Evolutionary conservation across 1,140 invertebrate species (phyloP).

Genomic region (Drosophila insularis): DNA sequence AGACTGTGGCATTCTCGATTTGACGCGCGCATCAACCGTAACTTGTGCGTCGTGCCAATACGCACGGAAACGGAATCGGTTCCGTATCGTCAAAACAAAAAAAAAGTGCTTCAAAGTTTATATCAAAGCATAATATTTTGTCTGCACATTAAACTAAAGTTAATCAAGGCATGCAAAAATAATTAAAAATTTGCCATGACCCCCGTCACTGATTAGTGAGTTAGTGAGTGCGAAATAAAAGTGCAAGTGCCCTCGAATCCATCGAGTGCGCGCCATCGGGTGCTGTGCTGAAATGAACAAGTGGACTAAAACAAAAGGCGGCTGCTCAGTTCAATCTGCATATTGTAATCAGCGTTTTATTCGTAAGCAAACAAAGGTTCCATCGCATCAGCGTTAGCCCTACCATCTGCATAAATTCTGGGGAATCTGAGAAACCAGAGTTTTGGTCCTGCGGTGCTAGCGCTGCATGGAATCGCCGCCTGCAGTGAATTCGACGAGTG

Average conservation of each 20-base stretch:
- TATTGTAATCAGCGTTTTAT: neutral
- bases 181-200: neutral
- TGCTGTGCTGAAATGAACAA: conserved; percentile 49
- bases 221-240: conserved; percentile 10
- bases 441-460: conserved; percentile 13
- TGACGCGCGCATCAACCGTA: conserved; percentile 28
- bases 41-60: conserved; percentile 31
- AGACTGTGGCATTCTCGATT: conserved; percentile 44
- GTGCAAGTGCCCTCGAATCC: neutral
- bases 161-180: neutral
- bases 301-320: conserved; percentile 53
- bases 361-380: conserved; percentile 18
- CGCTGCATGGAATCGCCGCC: conserved; percentile 27
- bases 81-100: neutral
- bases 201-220: neutral
- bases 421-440: neutral
- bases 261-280: conserved; percentile 9
- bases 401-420: conserved; percentile 46
- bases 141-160: neutral
- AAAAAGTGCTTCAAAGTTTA: neutral
- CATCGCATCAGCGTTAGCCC: neutral
- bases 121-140: conserved; percentile 2
- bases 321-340: conserved; percentile 42
- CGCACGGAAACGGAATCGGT: neutral
- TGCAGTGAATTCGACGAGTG: neutral